phyloP scores from a whole-genome alignment of 2,888 invertebrate species.

The Mellilla xanthometata region DNA sequence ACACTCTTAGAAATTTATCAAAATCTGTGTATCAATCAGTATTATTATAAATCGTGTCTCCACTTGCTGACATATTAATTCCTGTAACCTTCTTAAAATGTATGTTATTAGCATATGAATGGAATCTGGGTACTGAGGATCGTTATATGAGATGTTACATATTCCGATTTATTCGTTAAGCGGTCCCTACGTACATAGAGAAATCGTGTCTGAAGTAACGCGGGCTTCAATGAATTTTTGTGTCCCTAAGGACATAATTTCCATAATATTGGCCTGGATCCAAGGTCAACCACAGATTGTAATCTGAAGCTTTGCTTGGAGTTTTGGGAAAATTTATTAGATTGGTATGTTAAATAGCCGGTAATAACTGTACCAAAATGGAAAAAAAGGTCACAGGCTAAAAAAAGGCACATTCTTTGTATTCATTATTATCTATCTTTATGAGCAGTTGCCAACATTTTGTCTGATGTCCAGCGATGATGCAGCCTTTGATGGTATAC shows the following conservation, averaged over 20 bases:
- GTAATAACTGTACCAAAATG: neutral
- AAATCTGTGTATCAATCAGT: too few species aligned
- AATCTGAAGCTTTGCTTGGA: slow-evolving; percentile 11
- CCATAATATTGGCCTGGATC: slow-evolving; percentile 22
- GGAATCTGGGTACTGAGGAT: neutral
- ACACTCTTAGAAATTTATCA: too few species aligned
- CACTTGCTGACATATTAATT: too few species aligned
- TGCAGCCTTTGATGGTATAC: too few species aligned
- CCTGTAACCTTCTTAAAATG: too few species aligned
- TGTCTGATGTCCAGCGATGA: too few species aligned
- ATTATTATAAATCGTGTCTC: too few species aligned
- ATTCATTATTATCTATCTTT: too few species aligned
- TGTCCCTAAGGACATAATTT: slow-evolving; percentile 24
- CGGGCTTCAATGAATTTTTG: slow-evolving; percentile 28
- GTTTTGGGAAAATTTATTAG: slow-evolving; percentile 10
- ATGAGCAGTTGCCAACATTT: too few species aligned
- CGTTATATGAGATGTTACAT: neutral
- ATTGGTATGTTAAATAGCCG: slow-evolving; percentile 7
- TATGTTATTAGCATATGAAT: neutral
- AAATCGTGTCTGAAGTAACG: slow-evolving; percentile 18
- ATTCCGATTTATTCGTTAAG: slow-evolving; percentile 5
- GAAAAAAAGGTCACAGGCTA: too few species aligned
- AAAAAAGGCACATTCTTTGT: too few species aligned
- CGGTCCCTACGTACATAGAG: slow-evolving; percentile 9
- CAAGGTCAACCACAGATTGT: slow-evolving; percentile 7